Evolutionary conservation across 2,113 vertebrate species (phyloP).

Genomic region (Indicator indicator): DNA sequence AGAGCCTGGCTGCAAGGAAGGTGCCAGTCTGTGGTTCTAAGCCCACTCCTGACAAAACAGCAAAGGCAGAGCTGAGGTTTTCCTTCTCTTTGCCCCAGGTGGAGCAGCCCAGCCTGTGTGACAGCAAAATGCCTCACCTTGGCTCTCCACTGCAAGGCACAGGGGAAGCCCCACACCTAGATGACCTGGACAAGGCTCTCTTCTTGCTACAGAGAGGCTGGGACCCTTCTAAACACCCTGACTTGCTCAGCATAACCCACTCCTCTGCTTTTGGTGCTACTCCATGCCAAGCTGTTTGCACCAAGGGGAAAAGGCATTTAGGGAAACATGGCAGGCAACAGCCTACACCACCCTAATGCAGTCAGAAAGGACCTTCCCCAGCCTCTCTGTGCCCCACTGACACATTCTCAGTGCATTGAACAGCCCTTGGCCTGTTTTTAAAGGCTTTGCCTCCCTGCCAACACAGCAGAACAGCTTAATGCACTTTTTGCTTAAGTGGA

Average conservation of each 20-base stretch:
- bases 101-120: not conserved
- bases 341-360: not conserved
- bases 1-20: not conserved
- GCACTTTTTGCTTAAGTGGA: not conserved
- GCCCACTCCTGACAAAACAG: not conserved
- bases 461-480: not conserved
- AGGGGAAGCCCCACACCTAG: not conserved
- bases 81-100: not conserved
- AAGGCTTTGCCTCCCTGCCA: not conserved
- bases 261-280: not conserved
- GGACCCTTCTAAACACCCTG: not conserved
- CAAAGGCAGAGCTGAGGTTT: not conserved
- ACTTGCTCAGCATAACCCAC: not conserved
- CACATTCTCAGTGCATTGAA: not conserved
- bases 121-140: not conserved
- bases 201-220: not conserved
- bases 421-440: not conserved
- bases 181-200: no score
- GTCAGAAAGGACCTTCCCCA: not conserved
- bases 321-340: not conserved
- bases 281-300: not conserved
- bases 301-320: not conserved
- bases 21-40: not conserved
- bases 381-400: not conserved
- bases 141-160: not conserved